These are phyloP conservation scores for Sphecodes monilicornis DNA, from an alignment of 2,888 invertebrate species.

Conservation along the genomic window DNA sequence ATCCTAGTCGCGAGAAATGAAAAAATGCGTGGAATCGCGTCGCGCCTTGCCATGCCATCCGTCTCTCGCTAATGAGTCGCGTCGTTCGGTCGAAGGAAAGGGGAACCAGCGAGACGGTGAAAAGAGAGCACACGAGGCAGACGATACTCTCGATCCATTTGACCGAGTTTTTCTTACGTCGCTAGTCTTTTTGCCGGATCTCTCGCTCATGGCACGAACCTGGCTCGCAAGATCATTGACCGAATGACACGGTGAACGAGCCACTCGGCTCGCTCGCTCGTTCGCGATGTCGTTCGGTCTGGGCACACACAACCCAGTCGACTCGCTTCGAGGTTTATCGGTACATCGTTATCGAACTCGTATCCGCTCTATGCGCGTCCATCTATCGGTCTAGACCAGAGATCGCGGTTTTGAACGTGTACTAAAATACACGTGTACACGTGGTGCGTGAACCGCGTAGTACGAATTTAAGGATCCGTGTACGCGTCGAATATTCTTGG, in stretches of 20 bases:
- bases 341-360: constrained; percentile 42
- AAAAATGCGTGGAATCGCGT: background rate
- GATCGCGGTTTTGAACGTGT: too few species aligned
- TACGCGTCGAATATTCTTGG: too few species aligned
- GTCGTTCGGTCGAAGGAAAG: constrained; percentile 28
- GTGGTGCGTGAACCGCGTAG: too few species aligned
- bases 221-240: constrained; percentile 62
- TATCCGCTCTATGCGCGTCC: constrained; percentile 42
- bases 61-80: constrained; percentile 32
- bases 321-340: constrained; percentile 27
- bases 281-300: constrained; percentile 44
- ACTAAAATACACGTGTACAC: too few species aligned
- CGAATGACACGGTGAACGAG: constrained; percentile 63
- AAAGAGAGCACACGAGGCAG: constrained; percentile 43
- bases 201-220: constrained; percentile 49
- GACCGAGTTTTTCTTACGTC: constrained; percentile 65
- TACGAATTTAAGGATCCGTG: too few species aligned
- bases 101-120: constrained; percentile 35
- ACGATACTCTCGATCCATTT: constrained; percentile 62
- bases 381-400: constrained; percentile 18
- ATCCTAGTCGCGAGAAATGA: background rate
- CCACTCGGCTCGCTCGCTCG: constrained; percentile 29
- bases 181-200: constrained; percentile 56
- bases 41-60: background rate
- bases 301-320: constrained; percentile 22